Base-by-base conservation (phyloP, 92 coral and sea anemone species). In the Muricea muricata region DNA sequence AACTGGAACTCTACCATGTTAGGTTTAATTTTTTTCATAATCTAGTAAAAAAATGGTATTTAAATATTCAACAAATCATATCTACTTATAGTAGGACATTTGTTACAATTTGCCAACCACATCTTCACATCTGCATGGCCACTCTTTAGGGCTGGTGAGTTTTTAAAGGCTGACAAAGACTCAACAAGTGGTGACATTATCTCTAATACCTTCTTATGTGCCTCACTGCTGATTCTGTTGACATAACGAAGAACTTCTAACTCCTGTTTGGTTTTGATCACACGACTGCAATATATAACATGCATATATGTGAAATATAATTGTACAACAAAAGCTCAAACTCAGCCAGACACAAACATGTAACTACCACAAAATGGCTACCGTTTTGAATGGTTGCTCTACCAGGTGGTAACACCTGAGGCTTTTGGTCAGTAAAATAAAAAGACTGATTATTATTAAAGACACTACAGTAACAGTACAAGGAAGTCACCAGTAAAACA, bases 191-290 rank as follows among this genome's bases (percentile, higher is more conserved):
- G n/a, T n/a, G n/a, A 30, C n/a, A 52, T 21, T 1, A 20, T 2
- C 20, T 7, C 6, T 8, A 11, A 9, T 29, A 94, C 94, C 97
- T 94, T 91, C 52, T 94, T 94, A 73, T 94, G 98, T 1, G 98
- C 98, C 78, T 93, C 98, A 48, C 97, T 94, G 90, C 98, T 94
- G 81, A 94, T 90, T 80, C 90, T 91, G 87, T 92, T 91, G 25
- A 85, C 93, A 83, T 87, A 95, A 57, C 98, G 97, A 74, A 95
- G 78, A 45, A 95, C 94, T 45, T 95, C 98, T 31, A 95, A 73
- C 42, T 95, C 98, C 72, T 95, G 95, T 23, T 97, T 94, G 34
- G 97, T 95, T 86, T 95, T 95, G 89, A 95, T 89, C 14, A 95
- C 98, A 83, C 98, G 98, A 71, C 98, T 95, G 71, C 35, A 33